Percentiles rank a stretch among this genome's conserved stretches.
Conservation (phyloP, 2,113 vertebrate species). For the Dolichallabes microphthalmus region DNA sequence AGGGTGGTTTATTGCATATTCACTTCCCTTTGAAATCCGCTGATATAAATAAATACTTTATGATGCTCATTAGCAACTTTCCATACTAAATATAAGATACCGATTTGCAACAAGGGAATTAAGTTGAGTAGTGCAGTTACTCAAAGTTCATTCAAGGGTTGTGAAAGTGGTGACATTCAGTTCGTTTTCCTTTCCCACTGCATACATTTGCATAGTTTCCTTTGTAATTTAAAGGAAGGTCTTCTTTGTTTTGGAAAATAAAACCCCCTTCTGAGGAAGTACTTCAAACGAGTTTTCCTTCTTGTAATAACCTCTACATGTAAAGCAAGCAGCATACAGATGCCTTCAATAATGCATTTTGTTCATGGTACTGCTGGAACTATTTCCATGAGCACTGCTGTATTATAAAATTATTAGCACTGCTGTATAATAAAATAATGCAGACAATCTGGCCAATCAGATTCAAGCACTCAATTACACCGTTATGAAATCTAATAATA, state of each 20-base stretch:
- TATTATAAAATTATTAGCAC: background rate
- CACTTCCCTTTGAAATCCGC: background rate
- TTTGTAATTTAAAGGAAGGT: background rate
- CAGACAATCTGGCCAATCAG: background rate
- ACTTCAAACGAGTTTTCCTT: background rate
- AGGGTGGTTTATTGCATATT: background rate
- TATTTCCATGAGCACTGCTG: background rate
- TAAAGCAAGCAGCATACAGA: background rate
- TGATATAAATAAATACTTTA: background rate
- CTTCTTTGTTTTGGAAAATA: background rate
- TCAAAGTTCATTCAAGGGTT: background rate
- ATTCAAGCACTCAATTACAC: background rate
- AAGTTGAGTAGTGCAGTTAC: background rate
- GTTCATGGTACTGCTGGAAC: background rate
- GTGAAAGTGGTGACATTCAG: conserved; percentile 13
- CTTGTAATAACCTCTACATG: background rate
- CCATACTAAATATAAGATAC: background rate
- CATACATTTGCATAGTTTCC: background rate
- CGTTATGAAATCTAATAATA: background rate
- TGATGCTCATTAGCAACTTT: background rate
- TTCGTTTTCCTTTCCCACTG: background rate
- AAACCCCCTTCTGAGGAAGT: background rate
- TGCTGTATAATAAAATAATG: background rate
- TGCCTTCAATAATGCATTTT: background rate
- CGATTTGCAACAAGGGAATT: background rate